Evolutionary conservation across 2,797 vertebrate species (phyloP).

Genomic region (Balearica regulorum): DNA sequence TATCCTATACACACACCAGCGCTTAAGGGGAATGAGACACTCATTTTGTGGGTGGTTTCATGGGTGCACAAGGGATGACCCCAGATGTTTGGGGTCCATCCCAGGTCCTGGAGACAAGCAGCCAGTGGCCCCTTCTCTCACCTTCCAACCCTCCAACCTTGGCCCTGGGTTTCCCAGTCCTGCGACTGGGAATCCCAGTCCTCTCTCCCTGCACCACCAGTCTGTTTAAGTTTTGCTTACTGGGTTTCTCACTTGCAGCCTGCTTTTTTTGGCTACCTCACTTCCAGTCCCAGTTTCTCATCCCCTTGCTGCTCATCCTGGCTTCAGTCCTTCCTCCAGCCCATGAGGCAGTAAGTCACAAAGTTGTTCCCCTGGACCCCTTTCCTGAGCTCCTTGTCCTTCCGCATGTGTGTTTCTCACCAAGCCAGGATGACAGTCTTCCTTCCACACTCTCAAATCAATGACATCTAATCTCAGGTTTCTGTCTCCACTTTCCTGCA

Average conservation of each 20-base stretch:
- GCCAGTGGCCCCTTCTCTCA: not conserved
- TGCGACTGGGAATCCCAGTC: not conserved
- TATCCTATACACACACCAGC: not conserved
- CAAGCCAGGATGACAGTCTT: not conserved
- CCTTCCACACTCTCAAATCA: not conserved
- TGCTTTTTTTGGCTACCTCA: not conserved
- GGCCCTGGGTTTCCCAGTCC: not conserved
- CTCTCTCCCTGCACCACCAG: not conserved
- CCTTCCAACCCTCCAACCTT: not conserved
- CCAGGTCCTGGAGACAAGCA: not conserved
- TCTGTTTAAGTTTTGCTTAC: not conserved
- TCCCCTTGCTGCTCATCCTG: not conserved
- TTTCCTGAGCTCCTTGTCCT: not conserved
- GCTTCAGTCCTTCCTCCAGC: not conserved
- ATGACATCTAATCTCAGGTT: not conserved
- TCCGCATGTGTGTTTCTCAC: fast-evolving
- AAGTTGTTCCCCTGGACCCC: not conserved
- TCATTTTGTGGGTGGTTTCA: not conserved
- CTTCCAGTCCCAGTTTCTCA: not conserved
- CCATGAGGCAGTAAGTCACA: not conserved
- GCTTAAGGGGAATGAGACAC: not conserved
- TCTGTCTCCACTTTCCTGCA: not conserved
- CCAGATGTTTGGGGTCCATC: not conserved
- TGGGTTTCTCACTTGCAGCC: not conserved
- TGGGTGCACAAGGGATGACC: not conserved